Evolutionary conservation across 2,797 vertebrate species (phyloP).

Genomic region (Bradypodion pumilum): DNA sequence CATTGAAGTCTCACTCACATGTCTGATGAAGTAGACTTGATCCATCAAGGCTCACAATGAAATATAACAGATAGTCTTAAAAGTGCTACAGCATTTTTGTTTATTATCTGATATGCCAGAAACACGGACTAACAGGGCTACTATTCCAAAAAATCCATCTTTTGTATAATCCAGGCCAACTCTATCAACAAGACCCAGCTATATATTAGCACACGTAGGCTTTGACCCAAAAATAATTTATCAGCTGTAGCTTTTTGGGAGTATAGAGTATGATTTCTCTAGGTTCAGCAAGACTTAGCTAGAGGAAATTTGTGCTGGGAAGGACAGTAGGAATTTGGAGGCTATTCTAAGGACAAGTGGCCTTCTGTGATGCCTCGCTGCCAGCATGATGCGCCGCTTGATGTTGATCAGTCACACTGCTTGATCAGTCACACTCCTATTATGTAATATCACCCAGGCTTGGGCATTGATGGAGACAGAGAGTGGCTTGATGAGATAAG

Average conservation of each 20-base stretch:
- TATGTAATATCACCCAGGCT: constrained; percentile 39
- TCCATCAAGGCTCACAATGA: no score
- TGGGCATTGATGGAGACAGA: constrained; percentile 27
- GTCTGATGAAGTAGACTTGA: no score
- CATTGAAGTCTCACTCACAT: no score
- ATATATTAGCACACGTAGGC: not conserved
- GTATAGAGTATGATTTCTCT: constrained; percentile 44
- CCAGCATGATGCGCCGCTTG: constrained; percentile 53
- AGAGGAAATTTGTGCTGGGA: constrained; percentile 58
- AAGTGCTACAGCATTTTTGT: no score
- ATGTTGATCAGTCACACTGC: constrained; percentile 55
- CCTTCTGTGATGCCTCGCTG: constrained; percentile 54
- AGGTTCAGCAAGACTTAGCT: constrained; percentile 50
- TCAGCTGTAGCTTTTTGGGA: constrained; percentile 54
- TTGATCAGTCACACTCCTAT: constrained; percentile 53
- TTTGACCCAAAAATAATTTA: constrained; percentile 36
- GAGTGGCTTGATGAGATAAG: constrained; percentile 41
- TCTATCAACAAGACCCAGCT: not conserved
- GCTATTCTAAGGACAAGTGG: constrained; percentile 44
- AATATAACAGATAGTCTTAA: no score
- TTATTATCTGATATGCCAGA: no score
- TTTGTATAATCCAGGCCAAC: not conserved
- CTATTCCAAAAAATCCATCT: no score
- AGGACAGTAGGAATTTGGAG: constrained; percentile 55
- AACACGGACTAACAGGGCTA: no score